Conservation (phyloP, 2,797 vertebrate species). For the Xiphorhynchus erythropygius region DNA sequence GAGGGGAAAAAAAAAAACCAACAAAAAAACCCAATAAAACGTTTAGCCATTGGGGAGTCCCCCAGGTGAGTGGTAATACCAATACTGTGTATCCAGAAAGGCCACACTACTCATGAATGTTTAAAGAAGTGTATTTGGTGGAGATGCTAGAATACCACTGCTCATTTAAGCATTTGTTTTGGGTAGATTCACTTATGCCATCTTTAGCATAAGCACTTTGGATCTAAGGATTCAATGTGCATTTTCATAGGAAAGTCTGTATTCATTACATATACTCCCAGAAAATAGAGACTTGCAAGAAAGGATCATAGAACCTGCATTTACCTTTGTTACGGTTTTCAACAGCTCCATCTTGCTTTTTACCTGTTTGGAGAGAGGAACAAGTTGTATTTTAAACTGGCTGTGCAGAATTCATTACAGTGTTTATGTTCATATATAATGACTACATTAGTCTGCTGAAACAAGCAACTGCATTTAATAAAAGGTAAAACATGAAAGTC, state of each 20-base stretch:
- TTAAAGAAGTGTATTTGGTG: not conserved
- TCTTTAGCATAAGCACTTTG: not conserved
- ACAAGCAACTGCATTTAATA: not conserved
- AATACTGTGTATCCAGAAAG: not conserved
- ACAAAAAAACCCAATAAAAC: too few species aligned
- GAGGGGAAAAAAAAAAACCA: not conserved
- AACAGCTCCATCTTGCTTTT: slow-evolving; percentile 95
- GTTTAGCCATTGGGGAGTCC: not conserved
- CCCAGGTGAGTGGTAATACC: not conserved
- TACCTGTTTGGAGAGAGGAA: slow-evolving; percentile 81
- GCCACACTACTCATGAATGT: not conserved
- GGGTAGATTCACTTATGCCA: not conserved
- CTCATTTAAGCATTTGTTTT: not conserved
- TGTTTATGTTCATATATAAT: not conserved
- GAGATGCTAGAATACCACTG: not conserved
- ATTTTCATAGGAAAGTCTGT: not conserved
- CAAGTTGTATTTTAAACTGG: not conserved
- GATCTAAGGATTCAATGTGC: not conserved
- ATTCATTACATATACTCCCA: not conserved
- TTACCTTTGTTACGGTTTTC: slow-evolving; percentile 99
- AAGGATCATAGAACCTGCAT: not conserved
- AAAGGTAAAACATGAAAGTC: not conserved
- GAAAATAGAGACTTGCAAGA: not conserved
- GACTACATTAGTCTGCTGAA: not conserved
- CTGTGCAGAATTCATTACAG: not conserved